Evolutionary conservation across 1,140 invertebrate genomes (phyloP), one percentile per base, ranked within the genome.

Genomic region (Dryas iulia): DNA sequence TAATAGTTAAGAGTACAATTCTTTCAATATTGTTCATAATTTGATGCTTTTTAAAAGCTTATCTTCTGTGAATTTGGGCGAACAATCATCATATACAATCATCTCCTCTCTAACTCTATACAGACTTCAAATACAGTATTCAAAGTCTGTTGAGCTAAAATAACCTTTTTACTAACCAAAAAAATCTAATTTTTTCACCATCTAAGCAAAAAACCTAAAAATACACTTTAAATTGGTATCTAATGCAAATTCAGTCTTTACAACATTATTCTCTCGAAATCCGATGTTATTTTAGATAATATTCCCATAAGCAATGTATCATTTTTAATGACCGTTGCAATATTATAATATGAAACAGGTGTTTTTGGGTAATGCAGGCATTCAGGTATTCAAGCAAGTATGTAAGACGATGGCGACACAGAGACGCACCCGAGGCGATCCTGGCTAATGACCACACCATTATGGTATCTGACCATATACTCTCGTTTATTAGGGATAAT

Each of bases 401-500:
- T 67, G 69, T 72, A 74, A 54, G 59, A 52, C 47, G 28, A 65
- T 76, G 86, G 86, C 86, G 86, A 85, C 86, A 86, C 80, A 39
- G 66, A 72, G 86, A 69, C 84, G 83, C 69, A 74, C 77, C 73
- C 60, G 65, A 72, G 74, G 76, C 76, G 59, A 71, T 66, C 77
- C 69, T 74, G 69, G 70, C 77, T 89, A 89, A 89, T 86, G 82
- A 83, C 78, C 69, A 74, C 65, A 66, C 81, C 82, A 86, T 86
- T 83, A 87, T 78, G 71, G 72, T 73, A 71, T 75, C 77, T 78
- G 77, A 71, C 79, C 81, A 86, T 87, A 86, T 84, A 84, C 79
- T 73, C 84, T 78, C 73, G 77, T 89, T 87, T 87, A 89, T 89
- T 89, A 87, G 81, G 77, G 79, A 83, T 87, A 86, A 89, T 89